Percentiles rank a stretch among this genome's conserved stretches.
Evolutionary conservation across 2,113 vertebrate species (phyloP).

Genomic region (Forbesichthys agassizii): DNA sequence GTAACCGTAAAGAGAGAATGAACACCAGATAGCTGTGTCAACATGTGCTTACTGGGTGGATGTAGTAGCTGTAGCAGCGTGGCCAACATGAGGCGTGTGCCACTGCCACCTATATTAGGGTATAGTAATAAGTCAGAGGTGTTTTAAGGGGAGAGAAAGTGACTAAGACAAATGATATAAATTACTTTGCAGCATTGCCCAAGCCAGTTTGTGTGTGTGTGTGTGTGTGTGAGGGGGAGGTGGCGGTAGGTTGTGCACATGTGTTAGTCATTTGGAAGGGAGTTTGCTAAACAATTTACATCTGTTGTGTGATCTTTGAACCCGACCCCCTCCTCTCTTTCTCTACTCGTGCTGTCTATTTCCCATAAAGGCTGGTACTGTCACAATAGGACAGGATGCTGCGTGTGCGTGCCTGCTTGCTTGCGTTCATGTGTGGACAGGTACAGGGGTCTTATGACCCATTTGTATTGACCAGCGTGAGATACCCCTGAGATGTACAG

Average conservation of each 20-base stretch:
- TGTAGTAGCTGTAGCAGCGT: neutral
- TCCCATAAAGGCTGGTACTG: slow-evolving; percentile 49
- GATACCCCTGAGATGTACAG: too few species aligned
- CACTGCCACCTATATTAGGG: neutral
- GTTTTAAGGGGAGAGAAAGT: neutral
- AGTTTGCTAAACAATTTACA: slow-evolving; percentile 77
- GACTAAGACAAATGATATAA: slow-evolving; percentile 44
- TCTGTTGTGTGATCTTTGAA: slow-evolving; percentile 84
- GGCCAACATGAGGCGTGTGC: slow-evolving; percentile 1
- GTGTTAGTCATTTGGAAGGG: slow-evolving; percentile 79
- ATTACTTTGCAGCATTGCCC: slow-evolving; percentile 9
- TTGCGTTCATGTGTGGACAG: slow-evolving; percentile 15
- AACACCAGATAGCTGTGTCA: neutral
- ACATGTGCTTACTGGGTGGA: slow-evolving; percentile 41
- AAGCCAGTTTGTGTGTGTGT: slow-evolving; percentile 5
- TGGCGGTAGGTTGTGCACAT: slow-evolving; percentile 68
- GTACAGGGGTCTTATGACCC: neutral
- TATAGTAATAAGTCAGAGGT: slow-evolving; percentile 3
- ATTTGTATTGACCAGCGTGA: too few species aligned
- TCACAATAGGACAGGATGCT: slow-evolving; percentile 27
- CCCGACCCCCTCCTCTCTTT: slow-evolving; percentile 51
- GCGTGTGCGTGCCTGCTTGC: slow-evolving; percentile 17
- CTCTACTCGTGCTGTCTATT: slow-evolving; percentile 42
- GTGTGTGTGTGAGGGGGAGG: slow-evolving; percentile 26
- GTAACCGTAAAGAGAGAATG: slow-evolving; percentile 23